Conservation (phyloP, 2,888 invertebrate species). For the Aethes cnicana region DNA sequence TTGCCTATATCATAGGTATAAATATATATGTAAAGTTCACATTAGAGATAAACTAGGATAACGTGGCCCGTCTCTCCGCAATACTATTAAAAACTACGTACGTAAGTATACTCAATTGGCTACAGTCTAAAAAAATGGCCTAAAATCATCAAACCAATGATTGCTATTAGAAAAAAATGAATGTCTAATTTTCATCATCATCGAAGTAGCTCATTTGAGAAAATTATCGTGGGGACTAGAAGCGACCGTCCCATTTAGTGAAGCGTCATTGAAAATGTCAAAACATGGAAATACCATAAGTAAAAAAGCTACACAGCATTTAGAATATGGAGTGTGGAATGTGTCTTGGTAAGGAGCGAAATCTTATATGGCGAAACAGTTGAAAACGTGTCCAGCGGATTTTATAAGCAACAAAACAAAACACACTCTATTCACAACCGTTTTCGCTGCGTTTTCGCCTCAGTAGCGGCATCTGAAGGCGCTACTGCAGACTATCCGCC, state of each 20-base stretch:
- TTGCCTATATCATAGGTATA: no score
- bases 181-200: background rate
- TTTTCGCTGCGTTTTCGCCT: no score
- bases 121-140: background rate
- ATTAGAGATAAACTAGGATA: no score
- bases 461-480: no score
- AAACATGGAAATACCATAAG: background rate
- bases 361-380: no score
- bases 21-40: no score
- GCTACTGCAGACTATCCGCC: no score
- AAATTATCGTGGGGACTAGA: conserved; percentile 5
- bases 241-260: conserved; percentile 12
- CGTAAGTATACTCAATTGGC: background rate
- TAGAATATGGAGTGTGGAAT: background rate
- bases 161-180: background rate
- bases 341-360: background rate
- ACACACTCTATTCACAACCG: no score
- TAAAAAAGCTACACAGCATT: background rate
- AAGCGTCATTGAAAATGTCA: conserved; percentile 5
- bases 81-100: background rate
- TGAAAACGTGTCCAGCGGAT: no score
- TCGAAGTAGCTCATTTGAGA: conserved; percentile 7
- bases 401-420: no score
- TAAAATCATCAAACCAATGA: background rate
- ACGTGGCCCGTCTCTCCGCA: no score